Base-by-base conservation (phyloP, 1,140 invertebrate genomes). In the Apocrypta bakeri region DNA sequence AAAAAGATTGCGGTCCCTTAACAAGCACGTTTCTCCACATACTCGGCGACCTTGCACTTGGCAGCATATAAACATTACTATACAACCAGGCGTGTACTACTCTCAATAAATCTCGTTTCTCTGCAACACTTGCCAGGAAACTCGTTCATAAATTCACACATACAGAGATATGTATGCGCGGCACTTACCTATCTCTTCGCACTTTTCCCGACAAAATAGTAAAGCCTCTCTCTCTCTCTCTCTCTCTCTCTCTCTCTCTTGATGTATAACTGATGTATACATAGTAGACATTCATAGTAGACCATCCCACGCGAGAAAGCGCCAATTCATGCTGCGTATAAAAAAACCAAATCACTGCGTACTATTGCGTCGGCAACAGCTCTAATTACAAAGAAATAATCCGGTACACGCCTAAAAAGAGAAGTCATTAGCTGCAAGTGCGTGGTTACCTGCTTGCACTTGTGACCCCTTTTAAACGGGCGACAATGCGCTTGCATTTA, bases 391-490 rank as follows among this genome's bases (percentile, higher is more conserved):
- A 21, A 4, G 21, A n/a, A 21, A 56, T 56, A 2, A 56, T 12
- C 48, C 17, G 48, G 48, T 56, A n/a, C 21, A n/a, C 48, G 48
- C 48, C 17, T n/a, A 56, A 56, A 56, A 56, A 17, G n/a, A 56
- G 21, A 17, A 3, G 21, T 17, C 48, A 56, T 56, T 56, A 56
- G 21, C 40, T 1, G 40, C 40, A 42, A 42, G 40, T 42, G 40
- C 40, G 40, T 7, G 21, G 14, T 17, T 56, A 56, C 21, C 48
- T 56, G 48, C 17, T 21, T 69, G 80, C 40, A 76, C 63, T 82
- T 37, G 37, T 76, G 80, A 82, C 80, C 80, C 61, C 37, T n/a
- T 82, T 76, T 8, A 1, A 40, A 37, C 31, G 61, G 74, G 17
- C 37, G 48, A 79, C 77, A 79, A 79, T 79, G 66, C 48, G 77